Evolutionary conservation across 2,797 vertebrate species (phyloP).

Genomic region (Myiotriccus ornatus): DNA sequence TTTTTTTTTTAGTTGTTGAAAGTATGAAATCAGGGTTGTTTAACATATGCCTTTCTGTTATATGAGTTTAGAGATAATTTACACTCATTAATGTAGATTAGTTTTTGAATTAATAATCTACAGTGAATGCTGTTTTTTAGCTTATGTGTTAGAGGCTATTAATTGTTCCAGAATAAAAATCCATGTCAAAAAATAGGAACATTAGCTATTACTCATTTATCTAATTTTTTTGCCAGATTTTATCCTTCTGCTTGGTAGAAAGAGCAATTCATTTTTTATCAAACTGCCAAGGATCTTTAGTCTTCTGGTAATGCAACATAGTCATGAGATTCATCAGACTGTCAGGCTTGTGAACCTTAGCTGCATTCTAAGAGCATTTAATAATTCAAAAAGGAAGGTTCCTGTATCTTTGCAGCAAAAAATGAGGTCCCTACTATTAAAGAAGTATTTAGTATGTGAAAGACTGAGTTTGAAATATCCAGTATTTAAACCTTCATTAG

Average conservation of each 20-base stretch:
- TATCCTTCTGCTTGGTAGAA: constrained; percentile 10
- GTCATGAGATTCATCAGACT: constrained; percentile 6
- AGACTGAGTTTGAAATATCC: background rate
- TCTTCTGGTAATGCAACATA: constrained; percentile 40
- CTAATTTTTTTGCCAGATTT: constrained; percentile 20
- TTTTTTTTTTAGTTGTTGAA: background rate
- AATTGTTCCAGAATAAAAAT: background rate
- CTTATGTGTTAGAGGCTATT: background rate
- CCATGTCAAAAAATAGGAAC: background rate
- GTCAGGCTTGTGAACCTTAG: constrained; percentile 43
- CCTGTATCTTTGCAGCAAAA: constrained; percentile 11
- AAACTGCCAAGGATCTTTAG: constrained; percentile 55
- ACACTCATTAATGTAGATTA: background rate
- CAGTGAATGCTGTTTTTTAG: background rate
- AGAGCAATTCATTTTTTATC: constrained; percentile 66
- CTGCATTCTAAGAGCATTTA: constrained; percentile 53
- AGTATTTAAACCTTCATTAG: background rate
- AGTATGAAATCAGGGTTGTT: background rate
- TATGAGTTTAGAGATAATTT: background rate
- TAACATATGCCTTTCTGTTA: background rate
- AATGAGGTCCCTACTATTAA: background rate
- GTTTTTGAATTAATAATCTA: background rate
- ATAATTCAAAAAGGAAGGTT: constrained; percentile 64
- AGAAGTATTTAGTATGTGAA: background rate
- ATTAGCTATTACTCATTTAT: background rate